phyloP scores from a whole-genome alignment of 2,888 invertebrate species.

The Ectemnius continuus region DNA sequence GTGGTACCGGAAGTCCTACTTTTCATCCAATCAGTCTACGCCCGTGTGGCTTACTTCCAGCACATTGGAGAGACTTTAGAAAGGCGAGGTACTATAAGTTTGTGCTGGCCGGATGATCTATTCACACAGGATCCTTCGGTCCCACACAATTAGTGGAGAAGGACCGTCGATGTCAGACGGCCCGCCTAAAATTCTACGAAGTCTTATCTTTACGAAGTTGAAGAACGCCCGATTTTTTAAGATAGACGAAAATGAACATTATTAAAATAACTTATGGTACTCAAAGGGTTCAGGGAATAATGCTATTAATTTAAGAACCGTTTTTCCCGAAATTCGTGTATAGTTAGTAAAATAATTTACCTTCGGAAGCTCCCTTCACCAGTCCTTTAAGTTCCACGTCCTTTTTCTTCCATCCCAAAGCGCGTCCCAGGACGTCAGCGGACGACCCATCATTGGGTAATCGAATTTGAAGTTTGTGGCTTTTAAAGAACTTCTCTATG shows the following conservation, averaged over 20 bases:
- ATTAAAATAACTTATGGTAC: no score
- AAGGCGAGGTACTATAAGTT: slow-evolving; percentile 70
- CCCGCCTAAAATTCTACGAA: background rate
- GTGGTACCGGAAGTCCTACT: slow-evolving; percentile 59
- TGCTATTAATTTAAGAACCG: no score
- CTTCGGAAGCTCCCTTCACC: slow-evolving; percentile 72
- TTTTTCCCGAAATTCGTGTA: no score
- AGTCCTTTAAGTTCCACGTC: slow-evolving; percentile 67
- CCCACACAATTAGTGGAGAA: slow-evolving; percentile 13
- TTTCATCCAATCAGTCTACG: slow-evolving; percentile 62
- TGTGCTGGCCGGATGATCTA: slow-evolving; percentile 37
- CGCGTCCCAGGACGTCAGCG: slow-evolving; percentile 72
- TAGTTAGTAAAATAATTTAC: slow-evolving; percentile 51
- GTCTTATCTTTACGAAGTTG: background rate
- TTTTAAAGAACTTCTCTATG: slow-evolving; percentile 71
- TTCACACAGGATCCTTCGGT: slow-evolving; percentile 35
- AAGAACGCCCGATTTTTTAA: slow-evolving; percentile 1
- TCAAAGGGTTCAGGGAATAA: no score
- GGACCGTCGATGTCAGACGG: slow-evolving; percentile 5
- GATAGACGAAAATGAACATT: background rate
- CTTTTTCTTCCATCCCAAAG: slow-evolving; percentile 69
- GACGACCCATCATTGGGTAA: slow-evolving; percentile 72
- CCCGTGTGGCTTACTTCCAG: slow-evolving; percentile 63
- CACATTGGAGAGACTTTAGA: slow-evolving; percentile 64
- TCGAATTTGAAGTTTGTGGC: slow-evolving; percentile 65